These are phyloP conservation scores for Drosophila kanapiae DNA, from an alignment of 1,140 invertebrate genomes.

Conservation along the genomic window DNA sequence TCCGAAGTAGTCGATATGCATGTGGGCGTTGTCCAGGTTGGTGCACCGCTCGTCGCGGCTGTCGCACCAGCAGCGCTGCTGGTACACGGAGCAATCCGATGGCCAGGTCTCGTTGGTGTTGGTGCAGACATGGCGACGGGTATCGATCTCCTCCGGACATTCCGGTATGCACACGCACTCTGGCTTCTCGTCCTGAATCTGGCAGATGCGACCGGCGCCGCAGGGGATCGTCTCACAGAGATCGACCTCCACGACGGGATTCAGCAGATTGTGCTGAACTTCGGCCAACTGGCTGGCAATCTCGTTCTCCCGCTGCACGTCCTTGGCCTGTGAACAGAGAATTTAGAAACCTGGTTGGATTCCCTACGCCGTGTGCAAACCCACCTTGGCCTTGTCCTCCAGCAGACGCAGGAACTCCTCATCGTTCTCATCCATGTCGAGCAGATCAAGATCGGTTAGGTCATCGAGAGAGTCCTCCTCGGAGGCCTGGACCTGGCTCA, in stretches of 20 bases:
- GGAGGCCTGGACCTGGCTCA: slow-evolving; percentile 54
- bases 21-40: slow-evolving; percentile 91
- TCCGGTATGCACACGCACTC: slow-evolving; percentile 94
- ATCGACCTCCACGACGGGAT: slow-evolving; percentile 86
- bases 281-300: slow-evolving; percentile 64
- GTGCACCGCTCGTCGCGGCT: slow-evolving; percentile 90
- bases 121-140: slow-evolving; percentile 93
- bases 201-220: slow-evolving; percentile 94
- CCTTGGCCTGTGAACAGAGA: slow-evolving; percentile 59
- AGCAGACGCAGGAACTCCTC: slow-evolving; percentile 76
- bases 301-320: slow-evolving; percentile 81
- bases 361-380: neutral
- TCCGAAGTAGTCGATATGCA: slow-evolving; percentile 97
- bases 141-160: slow-evolving; percentile 92
- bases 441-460: slow-evolving; percentile 52
- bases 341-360: neutral
- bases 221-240: slow-evolving; percentile 95
- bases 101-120: slow-evolving; percentile 97
- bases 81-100: slow-evolving; percentile 96
- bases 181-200: slow-evolving; percentile 91
- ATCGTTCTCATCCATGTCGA: slow-evolving; percentile 75
- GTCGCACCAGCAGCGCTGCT: slow-evolving; percentile 95
- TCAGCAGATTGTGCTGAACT: slow-evolving; percentile 64
- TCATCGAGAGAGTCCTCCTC: slow-evolving; percentile 39
- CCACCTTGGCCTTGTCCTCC: slow-evolving; percentile 76